A percentile compares a stretch with the other conserved stretches of the same genome.
These are phyloP conservation scores for Laticauda laticaudata DNA, from an alignment of 2,113 vertebrate species.

Conservation along the genomic window DNA sequence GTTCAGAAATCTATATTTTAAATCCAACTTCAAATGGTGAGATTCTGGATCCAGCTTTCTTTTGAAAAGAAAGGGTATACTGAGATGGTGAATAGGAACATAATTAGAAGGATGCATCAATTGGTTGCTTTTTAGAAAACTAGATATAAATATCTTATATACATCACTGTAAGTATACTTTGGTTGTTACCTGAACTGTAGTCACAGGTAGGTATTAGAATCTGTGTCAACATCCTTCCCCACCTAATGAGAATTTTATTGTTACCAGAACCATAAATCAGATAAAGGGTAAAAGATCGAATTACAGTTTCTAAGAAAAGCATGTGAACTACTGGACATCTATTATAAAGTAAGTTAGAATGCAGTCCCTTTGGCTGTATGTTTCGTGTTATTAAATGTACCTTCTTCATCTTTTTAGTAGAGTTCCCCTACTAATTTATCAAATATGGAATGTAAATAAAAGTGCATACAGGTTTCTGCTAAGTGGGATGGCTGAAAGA, in stretches of 20 bases:
- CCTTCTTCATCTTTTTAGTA: constrained; percentile 30
- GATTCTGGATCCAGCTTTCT: not conserved
- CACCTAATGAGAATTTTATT: constrained; percentile 31
- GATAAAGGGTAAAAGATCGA: constrained; percentile 35
- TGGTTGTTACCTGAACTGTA: constrained; percentile 14
- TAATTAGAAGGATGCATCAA: not conserved
- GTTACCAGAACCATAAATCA: constrained; percentile 25
- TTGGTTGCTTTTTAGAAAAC: constrained; percentile 21
- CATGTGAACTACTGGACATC: constrained; percentile 27
- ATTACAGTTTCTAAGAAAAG: constrained; percentile 32
- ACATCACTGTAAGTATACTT: not conserved
- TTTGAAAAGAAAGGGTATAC: not conserved
- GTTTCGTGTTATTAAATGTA: constrained; percentile 38
- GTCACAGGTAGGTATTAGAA: not conserved
- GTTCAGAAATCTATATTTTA: not conserved
- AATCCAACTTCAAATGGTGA: not conserved
- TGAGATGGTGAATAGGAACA: not conserved
- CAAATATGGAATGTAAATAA: constrained; percentile 23
- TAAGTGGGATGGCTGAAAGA: not conserved
- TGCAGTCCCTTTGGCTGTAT: constrained; percentile 14
- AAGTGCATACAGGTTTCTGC: not conserved
- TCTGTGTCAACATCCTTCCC: not conserved
- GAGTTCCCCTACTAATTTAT: constrained; percentile 35
- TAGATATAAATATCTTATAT: not conserved
- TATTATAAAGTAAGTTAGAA: constrained; percentile 39